These are phyloP conservation scores for Luscinia luscinia DNA, from an alignment of 2,797 vertebrate genomes.

Conservation along the genomic window DNA sequence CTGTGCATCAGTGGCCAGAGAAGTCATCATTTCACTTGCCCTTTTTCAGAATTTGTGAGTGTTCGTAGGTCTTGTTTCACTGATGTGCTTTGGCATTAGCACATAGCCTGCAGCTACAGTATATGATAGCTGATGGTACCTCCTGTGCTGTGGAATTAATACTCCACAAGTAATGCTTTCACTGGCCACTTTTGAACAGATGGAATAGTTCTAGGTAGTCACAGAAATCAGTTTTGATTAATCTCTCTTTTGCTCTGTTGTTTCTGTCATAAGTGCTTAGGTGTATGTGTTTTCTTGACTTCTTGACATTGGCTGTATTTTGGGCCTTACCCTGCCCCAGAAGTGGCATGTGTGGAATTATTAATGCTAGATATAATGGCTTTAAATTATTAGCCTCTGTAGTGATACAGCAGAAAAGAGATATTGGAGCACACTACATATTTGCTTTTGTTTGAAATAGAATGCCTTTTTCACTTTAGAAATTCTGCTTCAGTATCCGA, in stretches of 20 bases:
- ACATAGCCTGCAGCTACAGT: neutral
- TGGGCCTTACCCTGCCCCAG: neutral
- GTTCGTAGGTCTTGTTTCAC: neutral
- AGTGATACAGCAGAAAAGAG: neutral
- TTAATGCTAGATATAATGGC: neutral
- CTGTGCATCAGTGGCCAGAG: neutral
- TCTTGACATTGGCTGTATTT: neutral
- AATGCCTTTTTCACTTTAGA: neutral
- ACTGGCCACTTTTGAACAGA: neutral
- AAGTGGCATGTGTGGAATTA: neutral
- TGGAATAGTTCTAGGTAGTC: neutral
- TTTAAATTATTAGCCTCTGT: neutral
- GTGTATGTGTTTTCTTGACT: neutral
- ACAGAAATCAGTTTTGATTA: neutral
- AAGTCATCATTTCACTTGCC: neutral
- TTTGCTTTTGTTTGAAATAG: neutral
- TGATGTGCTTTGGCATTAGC: neutral
- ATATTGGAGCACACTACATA: neutral
- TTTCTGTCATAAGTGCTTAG: neutral
- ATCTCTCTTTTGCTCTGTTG: neutral
- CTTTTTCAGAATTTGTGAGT: neutral
- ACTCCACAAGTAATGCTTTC: neutral
- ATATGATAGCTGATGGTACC: fast-evolving
- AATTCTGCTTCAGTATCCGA: neutral
- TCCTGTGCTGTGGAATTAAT: neutral